Conservation (phyloP, 2,888 invertebrate genomes). For the Nemotelus pantherinus region DNA sequence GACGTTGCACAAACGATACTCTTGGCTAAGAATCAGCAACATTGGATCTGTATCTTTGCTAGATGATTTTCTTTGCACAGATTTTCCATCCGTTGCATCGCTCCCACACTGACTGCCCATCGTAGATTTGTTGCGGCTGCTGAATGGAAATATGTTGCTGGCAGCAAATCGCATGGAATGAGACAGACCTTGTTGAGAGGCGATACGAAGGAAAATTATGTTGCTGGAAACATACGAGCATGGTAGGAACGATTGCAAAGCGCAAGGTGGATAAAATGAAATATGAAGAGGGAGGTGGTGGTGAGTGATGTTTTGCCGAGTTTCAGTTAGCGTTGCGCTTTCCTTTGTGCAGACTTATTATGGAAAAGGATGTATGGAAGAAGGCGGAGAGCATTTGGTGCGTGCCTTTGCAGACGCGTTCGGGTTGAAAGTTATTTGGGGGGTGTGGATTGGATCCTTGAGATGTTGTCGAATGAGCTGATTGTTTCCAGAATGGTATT, state of each 20-base stretch:
- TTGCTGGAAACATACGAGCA: neutral
- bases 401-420: constrained; percentile 22
- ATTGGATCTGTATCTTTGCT: neutral
- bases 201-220: neutral
- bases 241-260: neutral
- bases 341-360: constrained; percentile 24
- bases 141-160: neutral
- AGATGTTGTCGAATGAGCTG: constrained; percentile 9
- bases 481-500: no score
- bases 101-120: no score
- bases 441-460: constrained; percentile 33
- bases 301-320: neutral
- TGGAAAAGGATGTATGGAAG: neutral
- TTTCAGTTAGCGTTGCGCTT: neutral
- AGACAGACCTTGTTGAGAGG: neutral
- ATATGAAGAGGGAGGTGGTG: neutral
- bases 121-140: no score
- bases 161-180: neutral
- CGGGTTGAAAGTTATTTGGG: constrained; percentile 15
- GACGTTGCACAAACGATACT: no score
- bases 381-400: constrained; percentile 37
- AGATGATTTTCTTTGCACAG: neutral
- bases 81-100: neutral
- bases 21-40: neutral
- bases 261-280: neutral